Conservation (phyloP, 2,888 invertebrate genomes). For the Lasioglossum lativentre region DNA sequence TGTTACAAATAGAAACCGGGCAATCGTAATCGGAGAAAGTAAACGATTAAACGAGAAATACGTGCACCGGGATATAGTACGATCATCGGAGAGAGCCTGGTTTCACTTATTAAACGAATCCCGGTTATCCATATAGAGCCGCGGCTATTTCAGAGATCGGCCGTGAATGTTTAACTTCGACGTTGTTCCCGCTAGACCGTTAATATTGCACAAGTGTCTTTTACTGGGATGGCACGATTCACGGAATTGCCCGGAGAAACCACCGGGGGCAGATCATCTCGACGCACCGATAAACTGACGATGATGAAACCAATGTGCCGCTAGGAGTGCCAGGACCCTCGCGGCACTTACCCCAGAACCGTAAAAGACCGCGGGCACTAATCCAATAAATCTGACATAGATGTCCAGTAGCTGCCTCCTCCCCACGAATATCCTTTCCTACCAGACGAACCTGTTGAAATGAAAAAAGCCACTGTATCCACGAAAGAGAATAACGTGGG, state of each 20-base stretch:
- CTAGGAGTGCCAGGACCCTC: too few species aligned
- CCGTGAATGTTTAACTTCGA: not conserved
- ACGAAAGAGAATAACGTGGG: too few species aligned
- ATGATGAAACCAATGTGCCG: too few species aligned
- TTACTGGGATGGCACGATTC: not conserved
- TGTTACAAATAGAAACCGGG: constrained; percentile 44
- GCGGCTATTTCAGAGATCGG: not conserved
- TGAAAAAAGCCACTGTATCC: too few species aligned
- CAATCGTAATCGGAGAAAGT: constrained; percentile 40
- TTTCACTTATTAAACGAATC: not conserved
- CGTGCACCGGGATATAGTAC: not conserved
- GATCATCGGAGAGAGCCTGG: not conserved
- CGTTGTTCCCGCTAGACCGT: not conserved
- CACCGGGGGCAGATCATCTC: too few species aligned
- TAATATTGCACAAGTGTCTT: not conserved
- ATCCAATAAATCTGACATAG: too few species aligned
- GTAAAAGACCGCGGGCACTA: too few species aligned
- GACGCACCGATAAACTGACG: not conserved
- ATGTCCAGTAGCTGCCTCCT: too few species aligned
- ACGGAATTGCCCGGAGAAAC: not conserved
- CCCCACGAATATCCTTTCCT: too few species aligned
- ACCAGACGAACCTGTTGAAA: too few species aligned
- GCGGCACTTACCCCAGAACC: too few species aligned
- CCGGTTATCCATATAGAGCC: not conserved
- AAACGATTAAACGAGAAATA: constrained; percentile 8